These are phyloP conservation scores for Tetranychus urticae DNA, from an alignment of 1,140 invertebrate genomes.

Conservation along the genomic window DNA sequence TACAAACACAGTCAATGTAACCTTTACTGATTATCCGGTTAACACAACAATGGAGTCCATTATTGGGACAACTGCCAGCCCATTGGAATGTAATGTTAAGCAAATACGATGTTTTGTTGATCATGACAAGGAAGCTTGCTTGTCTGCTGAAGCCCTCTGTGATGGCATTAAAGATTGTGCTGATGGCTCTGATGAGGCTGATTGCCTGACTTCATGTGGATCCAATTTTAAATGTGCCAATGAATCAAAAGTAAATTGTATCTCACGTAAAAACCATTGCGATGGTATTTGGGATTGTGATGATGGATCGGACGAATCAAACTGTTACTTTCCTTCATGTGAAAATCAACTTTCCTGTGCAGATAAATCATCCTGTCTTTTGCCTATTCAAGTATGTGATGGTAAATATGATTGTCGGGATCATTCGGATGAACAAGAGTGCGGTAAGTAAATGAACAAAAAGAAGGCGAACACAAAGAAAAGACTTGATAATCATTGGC, in stretches of 20 bases:
- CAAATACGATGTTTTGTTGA: neutral
- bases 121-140: neutral
- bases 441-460: slow-evolving; percentile 8
- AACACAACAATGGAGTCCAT: neutral
- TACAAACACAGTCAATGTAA: too few relatives aligned
- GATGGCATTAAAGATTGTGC: neutral
- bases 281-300: slow-evolving; percentile 50
- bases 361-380: slow-evolving; percentile 10
- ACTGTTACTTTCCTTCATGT: slow-evolving; percentile 31
- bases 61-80: neutral
- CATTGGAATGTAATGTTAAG: neutral
- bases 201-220: neutral
- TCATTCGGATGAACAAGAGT: slow-evolving; percentile 30
- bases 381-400: slow-evolving; percentile 10
- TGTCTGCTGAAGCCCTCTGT: neutral
- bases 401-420: slow-evolving; percentile 11
- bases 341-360: slow-evolving; percentile 10
- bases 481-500: too few relatives aligned
- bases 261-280: slow-evolving; percentile 40
- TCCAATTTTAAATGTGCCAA: slow-evolving; percentile 9
- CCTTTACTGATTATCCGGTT: neutral
- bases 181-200: neutral
- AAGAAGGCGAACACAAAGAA: too few relatives aligned
- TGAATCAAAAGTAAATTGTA: slow-evolving; percentile 25
- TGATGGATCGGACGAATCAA: slow-evolving; percentile 47